Evolutionary conservation across 2,888 invertebrate genomes (phyloP).

Genomic region (Apamea anceps): DNA sequence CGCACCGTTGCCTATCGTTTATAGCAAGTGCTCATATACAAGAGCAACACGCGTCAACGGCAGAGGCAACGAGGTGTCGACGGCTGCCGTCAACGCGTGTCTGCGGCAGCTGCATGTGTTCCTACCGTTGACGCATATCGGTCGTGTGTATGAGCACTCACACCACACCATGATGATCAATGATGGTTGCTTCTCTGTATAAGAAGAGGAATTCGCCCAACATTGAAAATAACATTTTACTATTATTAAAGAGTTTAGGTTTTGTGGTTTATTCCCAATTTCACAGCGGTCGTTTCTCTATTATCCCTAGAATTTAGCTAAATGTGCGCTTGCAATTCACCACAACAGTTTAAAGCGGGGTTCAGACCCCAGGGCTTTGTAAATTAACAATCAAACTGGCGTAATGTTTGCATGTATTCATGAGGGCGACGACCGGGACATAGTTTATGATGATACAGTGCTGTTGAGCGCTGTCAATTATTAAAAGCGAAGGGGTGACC

Average conservation of each 20-base stretch:
- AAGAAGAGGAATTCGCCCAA: neutral
- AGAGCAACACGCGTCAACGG: no score
- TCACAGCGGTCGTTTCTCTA: conserved; percentile 15
- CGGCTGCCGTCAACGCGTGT: no score
- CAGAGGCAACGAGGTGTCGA: no score
- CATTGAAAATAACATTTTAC: neutral
- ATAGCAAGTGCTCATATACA: no score
- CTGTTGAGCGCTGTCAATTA: neutral
- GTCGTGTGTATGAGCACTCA: no score
- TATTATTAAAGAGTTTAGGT: neutral
- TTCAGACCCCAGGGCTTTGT: conserved; percentile 38
- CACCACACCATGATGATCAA: neutral
- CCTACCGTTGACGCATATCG: no score
- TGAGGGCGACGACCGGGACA: conserved; percentile 30
- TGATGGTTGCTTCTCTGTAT: neutral
- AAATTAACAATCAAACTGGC: conserved; percentile 48
- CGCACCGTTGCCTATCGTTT: no score
- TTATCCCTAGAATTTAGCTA: conserved; percentile 40
- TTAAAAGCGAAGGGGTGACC: neutral
- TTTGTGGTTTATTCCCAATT: conserved; percentile 24
- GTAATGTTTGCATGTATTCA: conserved; percentile 35
- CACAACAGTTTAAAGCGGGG: conserved; percentile 34
- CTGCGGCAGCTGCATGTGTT: no score
- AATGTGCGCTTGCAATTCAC: conserved; percentile 35
- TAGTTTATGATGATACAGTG: neutral